Conservation (phyloP, 2,888 invertebrate genomes). For the Xestia sexstrigata region DNA sequence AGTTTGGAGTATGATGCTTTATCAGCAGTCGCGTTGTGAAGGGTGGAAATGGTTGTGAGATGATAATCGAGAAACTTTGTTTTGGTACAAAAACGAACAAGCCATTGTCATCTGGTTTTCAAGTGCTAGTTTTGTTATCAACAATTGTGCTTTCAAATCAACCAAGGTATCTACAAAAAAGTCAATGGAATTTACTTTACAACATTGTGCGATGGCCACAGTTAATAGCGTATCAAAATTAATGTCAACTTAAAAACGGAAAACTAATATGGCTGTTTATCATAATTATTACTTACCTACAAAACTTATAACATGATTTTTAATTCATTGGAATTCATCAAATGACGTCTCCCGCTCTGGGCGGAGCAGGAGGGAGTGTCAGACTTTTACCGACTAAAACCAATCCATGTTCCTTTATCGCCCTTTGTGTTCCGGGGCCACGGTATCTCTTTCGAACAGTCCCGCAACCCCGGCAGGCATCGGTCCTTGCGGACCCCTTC, state of each 20-base stretch:
- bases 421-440: no score
- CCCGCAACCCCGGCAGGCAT: no score
- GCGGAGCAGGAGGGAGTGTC: no score
- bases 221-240: neutral
- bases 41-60: neutral
- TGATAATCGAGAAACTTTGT: neutral
- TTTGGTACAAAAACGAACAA: neutral
- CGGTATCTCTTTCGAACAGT: no score
- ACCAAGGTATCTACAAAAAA: neutral
- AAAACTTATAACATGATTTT: neutral
- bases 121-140: neutral
- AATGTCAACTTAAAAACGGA: neutral
- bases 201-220: neutral
- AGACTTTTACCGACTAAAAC: no score
- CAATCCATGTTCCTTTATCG: no score
- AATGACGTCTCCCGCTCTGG: no score
- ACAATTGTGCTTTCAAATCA: neutral
- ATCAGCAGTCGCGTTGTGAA: neutral
- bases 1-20: constrained; percentile 27
- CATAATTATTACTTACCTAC: neutral
- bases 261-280: neutral
- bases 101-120: neutral
- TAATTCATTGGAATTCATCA: no score
- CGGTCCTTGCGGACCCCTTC: no score
- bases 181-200: neutral